Percentiles rank a stretch among this genome's conserved stretches.
Conservation (phyloP, 2,888 invertebrate species). For the Phortica magna region DNA sequence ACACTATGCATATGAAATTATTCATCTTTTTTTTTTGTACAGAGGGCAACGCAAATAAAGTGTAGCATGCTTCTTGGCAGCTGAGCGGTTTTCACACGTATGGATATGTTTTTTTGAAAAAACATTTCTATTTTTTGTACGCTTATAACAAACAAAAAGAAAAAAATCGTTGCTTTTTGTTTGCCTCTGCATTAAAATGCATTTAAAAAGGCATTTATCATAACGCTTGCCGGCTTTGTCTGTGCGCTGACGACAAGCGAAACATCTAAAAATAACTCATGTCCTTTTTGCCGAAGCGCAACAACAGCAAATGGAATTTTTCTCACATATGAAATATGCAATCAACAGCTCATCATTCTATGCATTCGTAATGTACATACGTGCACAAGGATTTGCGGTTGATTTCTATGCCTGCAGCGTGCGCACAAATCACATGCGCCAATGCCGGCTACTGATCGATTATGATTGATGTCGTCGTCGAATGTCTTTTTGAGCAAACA, state of each 20-base stretch:
- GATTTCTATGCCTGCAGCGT: slow-evolving; percentile 38
- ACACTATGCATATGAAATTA: background rate
- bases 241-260: background rate
- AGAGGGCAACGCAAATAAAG: slow-evolving; percentile 42
- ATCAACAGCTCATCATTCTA: slow-evolving; percentile 26
- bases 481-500: slow-evolving; percentile 18
- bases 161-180: slow-evolving; percentile 26
- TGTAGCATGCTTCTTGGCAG: slow-evolving; percentile 56
- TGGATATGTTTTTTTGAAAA: background rate
- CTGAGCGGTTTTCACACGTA: background rate
- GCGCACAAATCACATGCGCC: slow-evolving; percentile 48
- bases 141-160: slow-evolving; percentile 31
- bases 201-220: slow-evolving; percentile 71
- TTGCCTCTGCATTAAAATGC: slow-evolving; percentile 61
- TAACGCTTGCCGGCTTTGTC: slow-evolving; percentile 18
- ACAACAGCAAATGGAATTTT: slow-evolving; percentile 18
- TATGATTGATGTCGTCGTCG: slow-evolving; percentile 68
- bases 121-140: slow-evolving; percentile 3
- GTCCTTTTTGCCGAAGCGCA: slow-evolving; percentile 1
- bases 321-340: slow-evolving; percentile 34
- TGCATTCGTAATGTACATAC: slow-evolving; percentile 15
- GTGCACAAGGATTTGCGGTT: slow-evolving; percentile 32
- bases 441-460: slow-evolving; percentile 68
- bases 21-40: background rate
- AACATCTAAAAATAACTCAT: background rate